Base-by-base conservation (phyloP, 2,113 vertebrate species). In the Eupsittula cactorum region DNA sequence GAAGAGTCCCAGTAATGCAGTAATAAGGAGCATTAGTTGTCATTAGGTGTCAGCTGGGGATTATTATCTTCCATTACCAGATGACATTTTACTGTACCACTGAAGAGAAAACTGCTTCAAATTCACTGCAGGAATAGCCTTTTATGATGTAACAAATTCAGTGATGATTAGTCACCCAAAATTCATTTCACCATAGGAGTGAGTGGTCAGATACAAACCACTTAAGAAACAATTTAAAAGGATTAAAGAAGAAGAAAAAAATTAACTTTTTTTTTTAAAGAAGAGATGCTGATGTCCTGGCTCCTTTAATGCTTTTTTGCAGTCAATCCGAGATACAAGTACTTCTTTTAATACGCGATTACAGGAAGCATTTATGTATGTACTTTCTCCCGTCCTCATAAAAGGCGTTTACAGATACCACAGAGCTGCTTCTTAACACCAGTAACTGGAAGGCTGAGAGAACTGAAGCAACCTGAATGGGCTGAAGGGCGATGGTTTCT, bases 121-220 rank as follows among this genome's bases (percentile, higher is more conserved):
- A 47, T 90, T 90, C 28, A 52, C 47, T 24, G 24, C 41, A 77
- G 20, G 12, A 55, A 3, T 11, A 73, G 50, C 18, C 21, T 49
- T 76, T 77, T 73, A 68, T 18, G 33, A 86, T 6, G 18, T 21
- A 80, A 92, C 11, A 73, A 64, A 64, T 24, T 55, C 2, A 55
- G 4, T 17, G 10, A 27, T 18, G 21, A 27, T 74, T 55, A 82
- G 14, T 52, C 70, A 60, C 23, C 27, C 24, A 35, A 76, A 85
- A 80, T 47, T 10, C 46, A 42, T 63, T 70, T 21, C 42, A 77
- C n/a, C 0, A 0, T 28, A 81, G 71, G 46, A 84, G 20, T 0
- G 0, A 57, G 31, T 1, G 1, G 28, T 24, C 70, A 76, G 71
- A 57, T 85, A 87, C 33, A 75, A 64, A 71, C 42, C 35, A 39